Percentiles rank a stretch among this genome's conserved stretches.
Conservation (phyloP, 2,888 invertebrate species). For the Microplitis deprimator region DNA sequence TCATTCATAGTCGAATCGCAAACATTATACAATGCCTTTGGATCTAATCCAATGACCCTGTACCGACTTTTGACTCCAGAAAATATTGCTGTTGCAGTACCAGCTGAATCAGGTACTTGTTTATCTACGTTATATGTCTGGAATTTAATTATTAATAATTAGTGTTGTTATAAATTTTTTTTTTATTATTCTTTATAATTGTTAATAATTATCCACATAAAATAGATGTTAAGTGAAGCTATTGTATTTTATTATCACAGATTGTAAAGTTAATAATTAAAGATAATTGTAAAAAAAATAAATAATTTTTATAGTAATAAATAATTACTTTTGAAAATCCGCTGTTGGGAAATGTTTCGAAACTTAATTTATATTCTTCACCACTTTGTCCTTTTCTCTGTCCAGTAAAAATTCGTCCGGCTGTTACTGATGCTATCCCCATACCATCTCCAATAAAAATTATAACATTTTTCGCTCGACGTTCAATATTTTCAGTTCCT, state of each 20-base stretch:
- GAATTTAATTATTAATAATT: constrained; percentile 29
- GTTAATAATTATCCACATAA: no score
- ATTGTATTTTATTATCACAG: no score
- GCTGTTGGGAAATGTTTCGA: constrained; percentile 77
- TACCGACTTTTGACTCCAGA: constrained; percentile 77
- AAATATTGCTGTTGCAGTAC: constrained; percentile 79
- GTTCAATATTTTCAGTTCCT: constrained; percentile 61
- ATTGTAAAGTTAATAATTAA: no score
- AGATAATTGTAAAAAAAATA: not conserved
- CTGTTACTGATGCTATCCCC: constrained; percentile 78
- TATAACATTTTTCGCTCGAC: constrained; percentile 77
- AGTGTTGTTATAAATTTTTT: not conserved
- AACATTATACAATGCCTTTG: constrained; percentile 65
- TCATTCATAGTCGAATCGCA: constrained; percentile 69
- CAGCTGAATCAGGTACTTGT: constrained; percentile 81
- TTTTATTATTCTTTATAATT: not conserved
- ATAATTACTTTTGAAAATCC: constrained; percentile 76
- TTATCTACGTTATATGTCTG: constrained; percentile 81
- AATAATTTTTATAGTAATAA: not conserved
- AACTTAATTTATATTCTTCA: constrained; percentile 75
- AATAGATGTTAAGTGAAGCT: no score
- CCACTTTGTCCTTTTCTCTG: constrained; percentile 72
- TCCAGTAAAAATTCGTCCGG: constrained; percentile 77
- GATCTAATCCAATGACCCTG: constrained; percentile 74
- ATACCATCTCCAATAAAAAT: constrained; percentile 81